phyloP scores from a whole-genome alignment of 2,888 invertebrate genomes.

The Aphodius granarius region DNA sequence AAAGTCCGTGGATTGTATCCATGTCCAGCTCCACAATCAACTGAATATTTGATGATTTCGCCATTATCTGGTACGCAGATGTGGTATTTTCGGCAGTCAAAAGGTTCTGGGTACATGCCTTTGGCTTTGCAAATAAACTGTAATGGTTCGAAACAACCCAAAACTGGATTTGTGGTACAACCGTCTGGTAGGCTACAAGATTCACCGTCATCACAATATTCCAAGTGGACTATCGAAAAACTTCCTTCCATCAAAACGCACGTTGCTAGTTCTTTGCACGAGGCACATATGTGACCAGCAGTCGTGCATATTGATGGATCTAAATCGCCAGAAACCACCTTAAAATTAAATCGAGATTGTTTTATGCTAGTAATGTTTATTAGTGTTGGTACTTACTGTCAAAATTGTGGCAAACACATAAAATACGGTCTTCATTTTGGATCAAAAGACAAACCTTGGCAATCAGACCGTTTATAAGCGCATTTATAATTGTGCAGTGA shows the following conservation, averaged over 20 bases:
- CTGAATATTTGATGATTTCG: not conserved
- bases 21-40: conserved; percentile 18
- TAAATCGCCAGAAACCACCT: not conserved
- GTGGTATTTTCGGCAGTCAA: conserved; percentile 14
- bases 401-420: not conserved
- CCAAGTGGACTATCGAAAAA: not conserved
- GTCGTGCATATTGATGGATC: not conserved
- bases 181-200: not conserved
- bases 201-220: not conserved
- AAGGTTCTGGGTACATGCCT: conserved; percentile 20
- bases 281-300: conserved; percentile 9
- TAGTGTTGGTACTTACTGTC: not conserved
- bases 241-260: not conserved
- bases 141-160: not conserved
- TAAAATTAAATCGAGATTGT: not conserved
- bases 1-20: conserved; percentile 27
- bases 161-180: conserved; percentile 2
- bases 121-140: conserved; percentile 15
- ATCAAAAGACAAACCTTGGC: not conserved
- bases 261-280: conserved; percentile 1
- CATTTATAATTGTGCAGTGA: not conserved
- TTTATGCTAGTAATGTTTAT: not conserved
- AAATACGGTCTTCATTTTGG: not conserved
- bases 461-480: not conserved
- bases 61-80: not conserved